These are phyloP conservation scores for Dromaius novaehollandiae DNA, from an alignment of 2,113 vertebrate species.

Conservation along the genomic window DNA sequence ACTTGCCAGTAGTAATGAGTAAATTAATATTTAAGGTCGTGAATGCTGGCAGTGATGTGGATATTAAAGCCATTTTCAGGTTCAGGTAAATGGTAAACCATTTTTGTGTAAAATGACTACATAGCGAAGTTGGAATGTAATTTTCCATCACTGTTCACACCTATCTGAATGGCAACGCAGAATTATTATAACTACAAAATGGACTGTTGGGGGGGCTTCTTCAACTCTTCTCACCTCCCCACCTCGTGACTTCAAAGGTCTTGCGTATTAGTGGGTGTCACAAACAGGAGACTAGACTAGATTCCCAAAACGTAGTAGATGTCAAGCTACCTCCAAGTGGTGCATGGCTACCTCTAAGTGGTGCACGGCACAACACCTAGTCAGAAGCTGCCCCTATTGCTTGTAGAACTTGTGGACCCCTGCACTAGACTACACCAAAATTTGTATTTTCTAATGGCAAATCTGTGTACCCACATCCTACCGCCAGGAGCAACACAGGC, in stretches of 20 bases:
- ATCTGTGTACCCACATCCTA: neutral
- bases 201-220: neutral
- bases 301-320: neutral
- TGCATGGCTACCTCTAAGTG: neutral
- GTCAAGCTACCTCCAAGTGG: too few relatives aligned
- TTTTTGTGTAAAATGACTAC: neutral
- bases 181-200: neutral
- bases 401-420: too few relatives aligned
- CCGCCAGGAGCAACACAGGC: neutral
- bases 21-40: neutral
- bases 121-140: neutral
- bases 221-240: neutral
- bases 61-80: neutral
- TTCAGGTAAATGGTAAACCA: neutral
- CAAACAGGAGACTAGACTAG: neutral
- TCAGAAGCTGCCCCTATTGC: neutral
- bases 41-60: neutral
- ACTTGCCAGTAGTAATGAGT: neutral
- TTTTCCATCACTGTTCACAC: neutral
- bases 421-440: too few relatives aligned
- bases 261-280: fast-evolving
- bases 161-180: neutral
- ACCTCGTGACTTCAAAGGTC: neutral
- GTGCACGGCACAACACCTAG: neutral
- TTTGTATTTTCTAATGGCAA: neutral